Evolutionary conservation across 2,888 invertebrate species (phyloP), one percentile per base, ranked within the genome.

Genomic region (Patella pellucida): DNA sequence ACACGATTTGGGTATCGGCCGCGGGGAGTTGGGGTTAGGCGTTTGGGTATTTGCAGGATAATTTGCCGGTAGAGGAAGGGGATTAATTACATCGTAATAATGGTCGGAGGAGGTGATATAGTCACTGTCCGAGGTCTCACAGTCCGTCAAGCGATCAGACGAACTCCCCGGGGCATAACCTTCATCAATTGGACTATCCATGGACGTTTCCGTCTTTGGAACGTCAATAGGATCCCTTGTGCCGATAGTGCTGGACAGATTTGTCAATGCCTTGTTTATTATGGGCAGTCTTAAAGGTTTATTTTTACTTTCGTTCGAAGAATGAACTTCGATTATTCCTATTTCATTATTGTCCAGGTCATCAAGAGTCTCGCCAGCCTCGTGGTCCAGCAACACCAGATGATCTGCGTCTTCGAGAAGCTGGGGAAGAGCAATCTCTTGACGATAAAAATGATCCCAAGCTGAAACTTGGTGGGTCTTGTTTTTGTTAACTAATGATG

Each of bases 351-450:
- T 62, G 31, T 74, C 69, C 16, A 74, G 15, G 51, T 62, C 54
- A 56, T 74, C 74, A 15, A 52, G 50, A n/a, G 76, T 78, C 68
- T 79, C 81, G 4, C 76, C 81, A 1, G 75, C 76, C 27, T 76
- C 77, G 71, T 76, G 75, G 67, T 79, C 77, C 41, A 78, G 69
- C 56, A 79, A 78, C 41, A 74, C 72, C 70, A 79, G 73, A 52
- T 71, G 72, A 51, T 74, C 75, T 4, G 75, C 71, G n/a, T 56
- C 76, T 50, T 70, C 52, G 1, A 76, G 75, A n/a, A 68, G 68
- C 52, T 79, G 77, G 0, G 81, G 81, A 0, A 81, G 76, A 56
- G 75, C 73, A 3, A 81, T 78, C 69, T 75, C 71, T 27, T 79
- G 27, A n/a, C 73, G 69, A 31, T 71, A 62, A 15, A 81, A 74